Evolutionary conservation across 2,888 invertebrate species (phyloP), one percentile per base, ranked within the genome.

Genomic region (Cryptus armator): DNA sequence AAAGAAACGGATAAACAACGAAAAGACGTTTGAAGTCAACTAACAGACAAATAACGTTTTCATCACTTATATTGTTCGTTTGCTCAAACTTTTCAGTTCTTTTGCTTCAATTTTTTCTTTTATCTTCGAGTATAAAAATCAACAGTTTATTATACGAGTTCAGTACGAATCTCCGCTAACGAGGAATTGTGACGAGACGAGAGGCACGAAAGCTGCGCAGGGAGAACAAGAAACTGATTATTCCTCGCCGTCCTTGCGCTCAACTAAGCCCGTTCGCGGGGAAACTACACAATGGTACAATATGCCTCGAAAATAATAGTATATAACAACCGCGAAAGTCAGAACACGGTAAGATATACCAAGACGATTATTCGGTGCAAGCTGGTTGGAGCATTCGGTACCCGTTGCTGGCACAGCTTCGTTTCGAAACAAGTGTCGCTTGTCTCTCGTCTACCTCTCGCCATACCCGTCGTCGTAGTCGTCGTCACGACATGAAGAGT

Each of bases 401-500:
- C 7, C 44, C n/a, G 62, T 44, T 64, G 16, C n/a, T 10, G 44
- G 19, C 5, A 44, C 5, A 62, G 53, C 53, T 56, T 64, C 32
- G 66, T 77, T 74, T 79, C 74, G 29, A n/a, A 48, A 56, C 48
- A 71, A 56, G 19, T 80, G 75, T 56, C 66, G 59, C 67, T 68
- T 62, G 56, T 81, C 76, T 59, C 29, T 64, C 16, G 48, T 32
- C 64, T 46, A 4, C 37, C 37, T 66, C 44, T 59, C 66, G 29
- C 29, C 14, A n/a, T 62, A 10, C 14, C 32, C 3, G 29, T 19
- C n/a, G 37, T 67, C 56, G 46, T 68, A 46, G 43, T 37, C 29
- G 62, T 78, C 14, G 19, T n/a, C 37, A 62, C 70, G 74, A 32
- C 51, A 48, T 70, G 79, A 83, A 75, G 83, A 16, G 64, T 59